phyloP scores from a whole-genome alignment of 2,888 invertebrate species.

The Aphodius sticticus region DNA sequence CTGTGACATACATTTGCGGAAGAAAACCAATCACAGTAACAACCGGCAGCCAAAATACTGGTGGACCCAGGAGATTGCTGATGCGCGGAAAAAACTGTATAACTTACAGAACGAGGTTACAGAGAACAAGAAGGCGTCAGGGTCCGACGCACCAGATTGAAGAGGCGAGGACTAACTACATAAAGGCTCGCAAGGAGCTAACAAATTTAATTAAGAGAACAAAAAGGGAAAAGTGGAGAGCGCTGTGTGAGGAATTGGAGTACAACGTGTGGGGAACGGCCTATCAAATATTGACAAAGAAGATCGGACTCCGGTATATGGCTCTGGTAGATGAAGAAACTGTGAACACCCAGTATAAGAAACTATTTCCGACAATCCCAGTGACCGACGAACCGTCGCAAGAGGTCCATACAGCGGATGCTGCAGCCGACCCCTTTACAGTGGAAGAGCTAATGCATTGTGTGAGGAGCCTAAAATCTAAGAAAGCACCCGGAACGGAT shows the following conservation, averaged over 20 bases:
- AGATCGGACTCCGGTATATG: background rate
- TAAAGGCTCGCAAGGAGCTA: background rate
- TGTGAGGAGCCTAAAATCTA: too few species aligned
- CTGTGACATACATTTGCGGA: too few species aligned
- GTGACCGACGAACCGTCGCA: background rate
- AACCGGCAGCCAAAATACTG: background rate
- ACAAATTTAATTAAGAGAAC: slow-evolving; percentile 8
- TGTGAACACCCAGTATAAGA: background rate
- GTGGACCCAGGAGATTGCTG: background rate
- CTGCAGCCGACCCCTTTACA: background rate
- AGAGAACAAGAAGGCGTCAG: background rate
- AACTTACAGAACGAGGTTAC: background rate
- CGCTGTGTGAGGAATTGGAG: too few species aligned
- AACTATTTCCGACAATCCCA: background rate
- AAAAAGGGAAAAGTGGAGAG: background rate
- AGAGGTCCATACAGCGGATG: background rate
- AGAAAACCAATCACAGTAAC: too few species aligned
- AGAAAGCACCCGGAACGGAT: background rate
- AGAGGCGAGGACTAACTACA: background rate
- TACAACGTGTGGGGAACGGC: slow-evolving; percentile 5
- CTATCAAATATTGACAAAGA: slow-evolving; percentile 16
- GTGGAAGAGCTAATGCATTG: background rate
- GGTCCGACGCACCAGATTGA: background rate
- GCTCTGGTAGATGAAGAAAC: background rate
- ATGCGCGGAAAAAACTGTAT: background rate